Percentiles rank a stretch among this genome's conserved stretches.
Conservation (phyloP, 2,797 vertebrate species). For the Enteromius argenteus region DNA sequence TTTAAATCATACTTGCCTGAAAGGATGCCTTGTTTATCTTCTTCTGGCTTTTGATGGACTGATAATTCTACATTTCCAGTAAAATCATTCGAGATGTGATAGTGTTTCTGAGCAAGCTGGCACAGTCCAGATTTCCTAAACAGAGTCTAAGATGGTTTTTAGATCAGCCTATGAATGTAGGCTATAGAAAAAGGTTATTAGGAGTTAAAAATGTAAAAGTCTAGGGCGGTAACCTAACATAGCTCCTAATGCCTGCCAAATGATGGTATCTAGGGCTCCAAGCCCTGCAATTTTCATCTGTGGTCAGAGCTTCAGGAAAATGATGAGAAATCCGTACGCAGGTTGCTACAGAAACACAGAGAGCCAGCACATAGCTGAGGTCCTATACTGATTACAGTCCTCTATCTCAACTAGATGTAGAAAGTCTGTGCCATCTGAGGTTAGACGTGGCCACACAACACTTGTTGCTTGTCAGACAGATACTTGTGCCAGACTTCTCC, state of each 20-base stretch:
- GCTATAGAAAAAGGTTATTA: not conserved
- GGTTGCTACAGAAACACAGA: slow-evolving; percentile 60
- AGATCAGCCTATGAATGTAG: not conserved
- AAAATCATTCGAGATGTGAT: not conserved
- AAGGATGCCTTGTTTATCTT: not conserved
- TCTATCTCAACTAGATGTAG: slow-evolving; percentile 43
- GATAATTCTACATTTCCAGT: not conserved
- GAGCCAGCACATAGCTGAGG: slow-evolving; percentile 39
- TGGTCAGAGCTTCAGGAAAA: slow-evolving; percentile 65
- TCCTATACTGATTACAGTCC: not conserved
- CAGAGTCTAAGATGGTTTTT: not conserved
- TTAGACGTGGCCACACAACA: slow-evolving; percentile 53
- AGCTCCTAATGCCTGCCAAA: slow-evolving; percentile 48
- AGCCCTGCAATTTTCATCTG: slow-evolving; percentile 77
- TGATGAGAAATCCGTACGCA: slow-evolving; percentile 42
- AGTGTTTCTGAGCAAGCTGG: not conserved
- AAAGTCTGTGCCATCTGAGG: slow-evolving; percentile 41
- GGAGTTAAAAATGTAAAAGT: slow-evolving; percentile 4
- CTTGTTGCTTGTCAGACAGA: slow-evolving; percentile 58
- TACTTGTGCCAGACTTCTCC: slow-evolving; percentile 63
- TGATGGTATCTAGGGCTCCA: slow-evolving; percentile 69
- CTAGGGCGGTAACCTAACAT: not conserved
- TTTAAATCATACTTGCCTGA: not conserved
- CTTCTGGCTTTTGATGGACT: not conserved
- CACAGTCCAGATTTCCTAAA: not conserved